Conservation (phyloP, 2,113 vertebrate species). For the Chaetodon auriga region DNA sequence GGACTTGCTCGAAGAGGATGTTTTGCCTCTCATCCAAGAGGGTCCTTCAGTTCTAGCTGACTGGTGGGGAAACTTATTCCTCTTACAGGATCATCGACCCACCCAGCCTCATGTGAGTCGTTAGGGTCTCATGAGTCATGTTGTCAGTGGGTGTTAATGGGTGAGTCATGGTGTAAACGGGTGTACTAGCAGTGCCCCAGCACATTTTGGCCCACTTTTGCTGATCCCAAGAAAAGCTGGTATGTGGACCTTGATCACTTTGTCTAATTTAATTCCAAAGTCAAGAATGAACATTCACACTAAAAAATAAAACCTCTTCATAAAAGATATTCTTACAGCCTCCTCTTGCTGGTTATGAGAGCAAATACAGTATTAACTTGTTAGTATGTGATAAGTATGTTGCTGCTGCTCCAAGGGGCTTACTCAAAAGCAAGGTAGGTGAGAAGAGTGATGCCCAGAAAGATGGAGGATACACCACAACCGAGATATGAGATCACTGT, state of each 20-base stretch:
- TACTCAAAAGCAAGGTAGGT: slow-evolving; percentile 89
- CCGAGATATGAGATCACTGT: slow-evolving; percentile 87
- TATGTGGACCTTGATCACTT: neutral
- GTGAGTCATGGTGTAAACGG: no score
- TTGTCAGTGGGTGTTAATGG: no score
- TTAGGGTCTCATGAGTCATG: no score
- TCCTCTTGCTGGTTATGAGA: neutral
- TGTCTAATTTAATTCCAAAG: neutral
- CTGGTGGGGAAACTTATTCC: no score
- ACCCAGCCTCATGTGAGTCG: no score
- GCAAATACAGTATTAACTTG: neutral
- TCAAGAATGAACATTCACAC: neutral
- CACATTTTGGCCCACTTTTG: no score
- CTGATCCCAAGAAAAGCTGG: no score
- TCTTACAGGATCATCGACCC: no score
- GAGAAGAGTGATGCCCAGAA: slow-evolving; percentile 88
- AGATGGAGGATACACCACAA: slow-evolving; percentile 90
- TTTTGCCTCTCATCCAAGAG: no score
- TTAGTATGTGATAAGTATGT: neutral
- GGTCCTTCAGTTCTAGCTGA: no score
- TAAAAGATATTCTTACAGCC: neutral
- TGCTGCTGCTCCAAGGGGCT: slow-evolving; percentile 71
- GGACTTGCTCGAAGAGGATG: no score
- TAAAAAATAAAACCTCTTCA: neutral
- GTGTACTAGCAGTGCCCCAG: no score